Conservation (phyloP, 2,888 invertebrate genomes). For the Druceiella hillmani region DNA sequence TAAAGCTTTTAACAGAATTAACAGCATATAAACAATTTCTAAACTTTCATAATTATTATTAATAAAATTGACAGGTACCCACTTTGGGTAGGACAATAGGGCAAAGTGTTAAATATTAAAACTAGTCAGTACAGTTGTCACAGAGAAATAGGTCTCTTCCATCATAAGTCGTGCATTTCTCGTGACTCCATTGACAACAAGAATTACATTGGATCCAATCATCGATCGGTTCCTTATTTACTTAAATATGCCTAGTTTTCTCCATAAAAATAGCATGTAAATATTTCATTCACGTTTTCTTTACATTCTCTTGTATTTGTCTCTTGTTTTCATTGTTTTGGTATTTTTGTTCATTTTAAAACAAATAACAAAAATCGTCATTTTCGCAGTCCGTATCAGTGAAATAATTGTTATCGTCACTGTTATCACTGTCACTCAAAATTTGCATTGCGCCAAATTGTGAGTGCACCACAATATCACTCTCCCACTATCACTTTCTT, state of each 20-base stretch:
- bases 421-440: too few species aligned
- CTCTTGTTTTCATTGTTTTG: too few species aligned
- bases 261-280: conserved; percentile 4
- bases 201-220: conserved; percentile 7
- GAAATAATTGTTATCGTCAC: too few species aligned
- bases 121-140: neutral
- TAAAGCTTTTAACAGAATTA: conserved; percentile 9
- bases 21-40: neutral
- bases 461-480: too few species aligned
- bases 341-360: too few species aligned
- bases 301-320: too few species aligned
- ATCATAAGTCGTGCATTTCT: conserved; percentile 7
- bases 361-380: too few species aligned
- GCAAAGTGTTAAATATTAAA: neutral
- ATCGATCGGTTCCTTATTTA: conserved; percentile 3
- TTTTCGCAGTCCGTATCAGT: too few species aligned
- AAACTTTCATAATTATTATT: conserved; percentile 4
- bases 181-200: conserved; percentile 5
- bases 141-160: neutral
- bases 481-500: too few species aligned
- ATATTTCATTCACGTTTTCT: too few species aligned
- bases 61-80: conserved; percentile 3
- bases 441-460: too few species aligned
- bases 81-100: neutral
- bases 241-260: conserved; percentile 4